These are phyloP conservation scores for Temnothorax nylanderi DNA, from an alignment of 1,140 invertebrate genomes.

Conservation along the genomic window DNA sequence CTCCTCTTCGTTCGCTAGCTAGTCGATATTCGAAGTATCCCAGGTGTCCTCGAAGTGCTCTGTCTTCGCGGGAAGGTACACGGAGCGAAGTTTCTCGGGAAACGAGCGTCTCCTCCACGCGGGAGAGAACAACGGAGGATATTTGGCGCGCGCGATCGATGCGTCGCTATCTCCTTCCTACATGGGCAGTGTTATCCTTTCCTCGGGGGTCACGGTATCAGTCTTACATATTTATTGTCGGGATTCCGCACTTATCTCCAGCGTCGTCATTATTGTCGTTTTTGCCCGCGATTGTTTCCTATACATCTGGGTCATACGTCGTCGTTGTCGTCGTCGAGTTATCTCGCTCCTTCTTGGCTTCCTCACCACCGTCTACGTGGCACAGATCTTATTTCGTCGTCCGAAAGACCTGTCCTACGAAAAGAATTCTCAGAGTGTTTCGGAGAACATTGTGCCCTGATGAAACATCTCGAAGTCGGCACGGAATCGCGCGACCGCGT, in stretches of 20 bases:
- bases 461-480: neutral
- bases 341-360: conserved; percentile 7
- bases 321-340: conserved; percentile 5
- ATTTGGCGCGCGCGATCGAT: conserved; percentile 44
- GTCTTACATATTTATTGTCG: conserved; percentile 73
- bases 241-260: conserved; percentile 63
- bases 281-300: conserved; percentile 43
- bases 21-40: conserved; percentile 5
- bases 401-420: conserved; percentile 34
- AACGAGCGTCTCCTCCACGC: conserved; percentile 1
- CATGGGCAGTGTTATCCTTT: conserved; percentile 50
- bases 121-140: neutral
- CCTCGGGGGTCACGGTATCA: conserved; percentile 45
- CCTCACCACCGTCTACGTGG: neutral
- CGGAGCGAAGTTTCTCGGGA: neutral
- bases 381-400: conserved; percentile 45
- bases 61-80: conserved; percentile 29
- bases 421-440: conserved; percentile 6
- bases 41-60: neutral
- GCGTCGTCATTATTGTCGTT: conserved; percentile 68
- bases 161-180: conserved; percentile 29
- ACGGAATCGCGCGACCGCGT: conserved; percentile 4
- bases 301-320: conserved; percentile 57
- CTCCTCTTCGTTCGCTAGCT: neutral
- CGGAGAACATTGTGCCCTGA: neutral